These are phyloP conservation scores for Drosophila dunni DNA, from an alignment of 1,140 invertebrate genomes.

Conservation along the genomic window DNA sequence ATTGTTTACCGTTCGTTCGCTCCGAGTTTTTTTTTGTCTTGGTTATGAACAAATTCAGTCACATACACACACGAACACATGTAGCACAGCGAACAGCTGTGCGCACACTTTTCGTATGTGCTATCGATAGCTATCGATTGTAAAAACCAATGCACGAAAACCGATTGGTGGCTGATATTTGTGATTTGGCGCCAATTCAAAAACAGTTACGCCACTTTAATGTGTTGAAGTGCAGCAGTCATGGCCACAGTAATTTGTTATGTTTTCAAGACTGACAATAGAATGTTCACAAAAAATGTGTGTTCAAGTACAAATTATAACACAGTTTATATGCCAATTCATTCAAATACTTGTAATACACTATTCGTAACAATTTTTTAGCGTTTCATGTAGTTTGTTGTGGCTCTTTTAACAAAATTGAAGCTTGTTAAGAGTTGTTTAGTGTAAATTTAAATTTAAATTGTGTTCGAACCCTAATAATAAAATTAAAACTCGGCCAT, in stretches of 20 bases:
- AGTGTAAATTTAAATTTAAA: slow-evolving; percentile 11
- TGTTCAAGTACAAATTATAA: background rate
- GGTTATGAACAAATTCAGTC: slow-evolving; percentile 67
- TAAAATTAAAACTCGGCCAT: slow-evolving; percentile 3
- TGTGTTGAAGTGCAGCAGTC: background rate
- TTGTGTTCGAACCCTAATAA: slow-evolving; percentile 15
- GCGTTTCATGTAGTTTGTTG: background rate
- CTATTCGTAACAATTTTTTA: background rate
- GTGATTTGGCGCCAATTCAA: slow-evolving; percentile 4
- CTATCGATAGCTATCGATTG: slow-evolving; percentile 28
- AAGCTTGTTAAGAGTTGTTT: background rate
- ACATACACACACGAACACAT: slow-evolving; percentile 36
- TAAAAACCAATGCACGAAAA: background rate
- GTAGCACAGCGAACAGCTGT: slow-evolving; percentile 59
- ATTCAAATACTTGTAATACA: background rate
- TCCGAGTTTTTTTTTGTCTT: slow-evolving; percentile 37
- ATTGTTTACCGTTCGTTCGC: background rate
- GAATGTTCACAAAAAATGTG: no score
- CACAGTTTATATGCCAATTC: background rate
- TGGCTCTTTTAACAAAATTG: background rate
- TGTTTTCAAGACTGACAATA: no score
- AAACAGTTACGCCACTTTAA: background rate
- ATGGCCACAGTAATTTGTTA: background rate
- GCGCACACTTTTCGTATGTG: slow-evolving; percentile 3
- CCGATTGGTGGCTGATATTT: background rate